These are phyloP conservation scores for Calameuta idolon DNA, from an alignment of 2,888 invertebrate species.

Conservation along the genomic window DNA sequence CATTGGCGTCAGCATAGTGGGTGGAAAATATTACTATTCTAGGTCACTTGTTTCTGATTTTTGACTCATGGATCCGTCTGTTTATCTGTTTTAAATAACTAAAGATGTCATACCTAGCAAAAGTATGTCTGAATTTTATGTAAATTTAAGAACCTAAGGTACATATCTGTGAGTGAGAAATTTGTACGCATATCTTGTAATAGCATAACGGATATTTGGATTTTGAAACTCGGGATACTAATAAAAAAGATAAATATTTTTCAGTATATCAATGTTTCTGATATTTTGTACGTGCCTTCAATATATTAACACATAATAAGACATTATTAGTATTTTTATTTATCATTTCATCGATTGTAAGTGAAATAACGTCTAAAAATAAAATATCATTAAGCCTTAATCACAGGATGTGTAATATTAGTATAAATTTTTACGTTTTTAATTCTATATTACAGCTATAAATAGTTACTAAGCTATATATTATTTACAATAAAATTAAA, in stretches of 20 bases:
- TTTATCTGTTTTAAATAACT: not conserved
- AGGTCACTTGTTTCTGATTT: not conserved
- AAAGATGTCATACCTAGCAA: not conserved
- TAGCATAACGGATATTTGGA: not conserved
- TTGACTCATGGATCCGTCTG: not conserved
- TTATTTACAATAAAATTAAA: not conserved
- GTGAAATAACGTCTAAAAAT: not conserved
- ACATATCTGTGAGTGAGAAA: not conserved
- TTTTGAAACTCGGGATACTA: not conserved
- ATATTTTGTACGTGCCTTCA: not conserved
- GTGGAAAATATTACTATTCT: not conserved
- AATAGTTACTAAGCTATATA: not conserved
- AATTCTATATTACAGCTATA: not conserved
- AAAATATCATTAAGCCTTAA: not conserved
- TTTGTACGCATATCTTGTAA: not conserved
- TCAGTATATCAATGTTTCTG: not conserved
- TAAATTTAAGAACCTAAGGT: not conserved
- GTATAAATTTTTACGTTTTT: not conserved
- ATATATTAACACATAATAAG: no score
- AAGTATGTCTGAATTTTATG: not conserved
- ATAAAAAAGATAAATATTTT: not conserved
- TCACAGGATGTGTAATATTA: not conserved
- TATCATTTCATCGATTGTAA: not conserved
- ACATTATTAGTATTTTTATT: not conserved
- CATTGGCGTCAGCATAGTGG: slow-evolving; percentile 3